Percentiles rank a stretch among this genome's conserved stretches.
Evolutionary conservation across 2,888 invertebrate species (phyloP).

Genomic region (Mactromeris polynyma): DNA sequence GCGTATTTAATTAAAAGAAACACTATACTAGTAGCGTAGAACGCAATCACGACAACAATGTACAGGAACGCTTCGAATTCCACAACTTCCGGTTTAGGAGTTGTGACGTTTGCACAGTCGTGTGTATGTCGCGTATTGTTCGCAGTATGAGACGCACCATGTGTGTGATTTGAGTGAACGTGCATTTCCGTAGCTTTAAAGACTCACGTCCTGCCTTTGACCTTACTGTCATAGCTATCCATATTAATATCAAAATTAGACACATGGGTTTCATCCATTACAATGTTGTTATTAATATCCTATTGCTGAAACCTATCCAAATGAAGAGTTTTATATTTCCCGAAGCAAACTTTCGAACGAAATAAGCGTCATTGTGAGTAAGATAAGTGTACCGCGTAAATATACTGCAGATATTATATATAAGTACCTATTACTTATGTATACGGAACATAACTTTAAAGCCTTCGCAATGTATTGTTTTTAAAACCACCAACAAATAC

Average conservation of each 20-base stretch:
- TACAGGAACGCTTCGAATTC: constrained; percentile 79
- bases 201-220: background rate
- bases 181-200: background rate
- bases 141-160: background rate
- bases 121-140: background rate
- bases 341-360: background rate
- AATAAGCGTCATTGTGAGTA: no score
- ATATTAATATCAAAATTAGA: background rate
- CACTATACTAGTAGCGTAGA: constrained; percentile 82
- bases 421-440: no score
- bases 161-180: background rate
- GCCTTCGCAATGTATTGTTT: background rate
- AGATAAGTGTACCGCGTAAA: no score
- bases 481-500: background rate
- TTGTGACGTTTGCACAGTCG: constrained; percentile 9
- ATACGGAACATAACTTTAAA: no score
- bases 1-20: constrained; percentile 81
- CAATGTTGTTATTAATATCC: background rate
- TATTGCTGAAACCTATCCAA: background rate
- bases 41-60: constrained; percentile 80
- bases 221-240: background rate
- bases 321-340: background rate
- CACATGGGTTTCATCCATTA: no score
- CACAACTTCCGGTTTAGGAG: constrained; percentile 30
- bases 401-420: no score